phyloP scores from a whole-genome alignment of 2,797 vertebrate species.

The Enteromius argenteus region DNA sequence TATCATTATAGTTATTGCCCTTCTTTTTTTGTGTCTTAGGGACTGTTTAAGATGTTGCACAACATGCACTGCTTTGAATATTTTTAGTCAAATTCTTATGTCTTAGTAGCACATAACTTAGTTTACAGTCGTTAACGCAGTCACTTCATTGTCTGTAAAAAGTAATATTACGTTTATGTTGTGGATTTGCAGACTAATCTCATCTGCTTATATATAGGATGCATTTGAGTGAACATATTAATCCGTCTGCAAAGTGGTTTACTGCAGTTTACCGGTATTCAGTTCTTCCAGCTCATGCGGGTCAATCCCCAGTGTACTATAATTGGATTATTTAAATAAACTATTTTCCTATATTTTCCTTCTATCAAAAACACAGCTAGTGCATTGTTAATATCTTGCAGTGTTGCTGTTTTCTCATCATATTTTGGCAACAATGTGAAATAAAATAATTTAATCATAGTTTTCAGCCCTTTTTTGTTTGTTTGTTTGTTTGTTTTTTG shows the following conservation, averaged over 20 bases:
- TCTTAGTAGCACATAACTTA: neutral
- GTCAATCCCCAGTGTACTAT: slow-evolving; percentile 2
- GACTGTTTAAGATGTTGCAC: neutral
- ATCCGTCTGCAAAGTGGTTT: slow-evolving; percentile 13
- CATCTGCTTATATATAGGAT: slow-evolving; percentile 10
- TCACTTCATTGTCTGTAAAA: neutral
- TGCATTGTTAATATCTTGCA: neutral
- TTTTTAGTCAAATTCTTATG: neutral
- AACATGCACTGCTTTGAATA: neutral
- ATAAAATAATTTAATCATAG: neutral
- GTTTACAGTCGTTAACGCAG: neutral
- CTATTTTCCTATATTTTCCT: neutral
- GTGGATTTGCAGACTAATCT: slow-evolving; percentile 10
- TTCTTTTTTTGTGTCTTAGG: neutral
- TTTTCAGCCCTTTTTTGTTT: neutral
- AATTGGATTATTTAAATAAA: slow-evolving; percentile 27
- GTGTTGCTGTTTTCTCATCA: neutral
- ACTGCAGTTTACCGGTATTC: slow-evolving; percentile 26
- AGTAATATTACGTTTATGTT: neutral
- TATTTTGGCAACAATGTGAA: neutral
- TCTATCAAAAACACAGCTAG: neutral
- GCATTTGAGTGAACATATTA: slow-evolving; percentile 15
- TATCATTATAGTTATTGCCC: neutral
- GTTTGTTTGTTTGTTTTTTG: neutral
- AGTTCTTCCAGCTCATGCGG: slow-evolving; percentile 13